Conservation (phyloP, 2,888 invertebrate genomes). For the Clistopyga incitator region DNA sequence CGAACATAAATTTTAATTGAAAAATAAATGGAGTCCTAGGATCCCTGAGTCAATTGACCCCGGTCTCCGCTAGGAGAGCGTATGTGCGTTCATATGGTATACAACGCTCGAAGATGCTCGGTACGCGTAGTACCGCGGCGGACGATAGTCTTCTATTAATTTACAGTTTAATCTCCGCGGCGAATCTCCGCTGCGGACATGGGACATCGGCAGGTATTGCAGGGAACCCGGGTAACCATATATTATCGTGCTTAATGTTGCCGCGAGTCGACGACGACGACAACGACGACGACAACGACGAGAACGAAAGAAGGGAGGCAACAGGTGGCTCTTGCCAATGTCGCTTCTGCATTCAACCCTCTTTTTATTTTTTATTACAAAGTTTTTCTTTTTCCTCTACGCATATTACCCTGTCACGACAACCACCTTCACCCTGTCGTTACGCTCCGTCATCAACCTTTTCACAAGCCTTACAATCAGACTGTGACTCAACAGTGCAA, state of each 20-base stretch:
- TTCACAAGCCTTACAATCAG: conserved; percentile 33
- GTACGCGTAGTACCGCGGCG: conserved; percentile 26
- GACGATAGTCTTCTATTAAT: conserved; percentile 74
- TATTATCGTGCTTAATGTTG: conserved; percentile 68
- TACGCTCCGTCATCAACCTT: conserved; percentile 65
- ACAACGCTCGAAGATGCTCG: conserved; percentile 39
- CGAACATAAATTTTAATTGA: background rate
- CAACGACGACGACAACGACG: conserved; percentile 52
- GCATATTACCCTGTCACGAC: conserved; percentile 64
- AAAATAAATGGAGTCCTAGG: background rate
- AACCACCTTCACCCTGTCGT: conserved; percentile 62
- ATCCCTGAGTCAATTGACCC: conserved; percentile 1
- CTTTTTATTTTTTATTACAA: conserved; percentile 38
- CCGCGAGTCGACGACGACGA: conserved; percentile 57
- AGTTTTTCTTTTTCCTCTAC: conserved; percentile 4
- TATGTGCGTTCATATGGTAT: conserved; percentile 1
- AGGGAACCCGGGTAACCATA: conserved; percentile 68
- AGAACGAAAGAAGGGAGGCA: conserved; percentile 64
- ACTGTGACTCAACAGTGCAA: conserved; percentile 12
- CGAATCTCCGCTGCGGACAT: conserved; percentile 74
- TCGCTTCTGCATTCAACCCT: conserved; percentile 48
- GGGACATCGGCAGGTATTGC: conserved; percentile 75
- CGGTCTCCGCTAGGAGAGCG: background rate
- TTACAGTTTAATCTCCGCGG: conserved; percentile 75
- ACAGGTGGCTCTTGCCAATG: conserved; percentile 67